Evolutionary conservation across 2,888 invertebrate species (phyloP), one percentile per base, ranked within the genome.

Genomic region (Diplazon laetatorius): DNA sequence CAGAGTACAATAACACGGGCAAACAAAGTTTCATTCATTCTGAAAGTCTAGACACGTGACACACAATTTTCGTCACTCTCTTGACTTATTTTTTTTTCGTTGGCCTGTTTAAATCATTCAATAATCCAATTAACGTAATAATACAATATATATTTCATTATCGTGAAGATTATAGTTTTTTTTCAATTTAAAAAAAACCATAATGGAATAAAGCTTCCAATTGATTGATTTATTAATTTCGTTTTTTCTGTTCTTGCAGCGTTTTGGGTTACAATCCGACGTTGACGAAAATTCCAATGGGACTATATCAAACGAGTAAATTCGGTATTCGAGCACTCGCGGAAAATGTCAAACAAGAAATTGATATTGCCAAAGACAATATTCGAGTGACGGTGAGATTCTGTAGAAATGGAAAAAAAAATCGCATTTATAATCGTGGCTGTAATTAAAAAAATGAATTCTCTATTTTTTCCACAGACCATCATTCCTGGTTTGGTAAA

Each of bases 401-500:
- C n/a, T n/a, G n/a, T n/a, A n/a, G n/a, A n/a, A n/a, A n/a, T n/a
- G n/a, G n/a, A n/a, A n/a, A n/a, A n/a, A n/a, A n/a, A n/a, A n/a
- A n/a, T n/a, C n/a, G 18, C n/a, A 1, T 20, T 18, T n/a, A 6
- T 42, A 42, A 42, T 12, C 3, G 2, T 12, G 10, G 3, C 42
- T 10, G 10, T 42, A 42, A 2, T 35, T 57, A 42, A 1, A 18
- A 20, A 57, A n/a, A 14, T 4, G 22, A 35, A 35, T 63, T 10
- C 14, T 30, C 16, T n/a, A 37, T 2, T n/a, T 14, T 16, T 12
- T n/a, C 2, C 0, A 22, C 42, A 79, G 95, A 94, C 93, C 82
- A 91, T 95, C 60, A 93, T 93, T 55, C 94, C 94, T 0, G 95
- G 94, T 8, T 87, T 94, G 83, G 93, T 94, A 39, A 91, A 92